phyloP scores from a whole-genome alignment of 2,113 vertebrate genomes.

The Sphaerodactylus townsendi region DNA sequence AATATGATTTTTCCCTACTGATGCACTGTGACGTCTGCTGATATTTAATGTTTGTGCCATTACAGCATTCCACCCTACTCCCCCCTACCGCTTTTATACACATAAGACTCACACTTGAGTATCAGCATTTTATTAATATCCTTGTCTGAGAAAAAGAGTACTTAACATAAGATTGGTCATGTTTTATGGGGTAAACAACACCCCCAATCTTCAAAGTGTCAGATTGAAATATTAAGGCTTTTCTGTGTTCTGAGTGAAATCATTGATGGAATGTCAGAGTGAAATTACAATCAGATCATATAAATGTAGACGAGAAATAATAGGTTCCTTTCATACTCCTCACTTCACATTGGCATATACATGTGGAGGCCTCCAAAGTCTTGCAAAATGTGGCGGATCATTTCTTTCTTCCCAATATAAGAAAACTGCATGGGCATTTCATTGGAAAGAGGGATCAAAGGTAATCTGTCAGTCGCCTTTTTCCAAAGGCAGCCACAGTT shows the following conservation, averaged over 20 bases:
- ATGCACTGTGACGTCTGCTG: conserved; percentile 40
- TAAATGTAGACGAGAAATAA: neutral
- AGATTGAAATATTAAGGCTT: neutral
- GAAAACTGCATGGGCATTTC: neutral
- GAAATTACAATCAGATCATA: accelerated
- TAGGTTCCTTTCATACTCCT: neutral
- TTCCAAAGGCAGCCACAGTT: neutral
- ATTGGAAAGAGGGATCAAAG: neutral
- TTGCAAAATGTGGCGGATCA: too few species aligned
- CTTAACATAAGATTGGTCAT: neutral
- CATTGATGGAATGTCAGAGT: accelerated
- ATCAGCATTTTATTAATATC: conserved; percentile 49
- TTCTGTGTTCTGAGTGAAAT: neutral
- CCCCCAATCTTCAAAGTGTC: neutral
- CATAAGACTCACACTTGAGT: too few species aligned
- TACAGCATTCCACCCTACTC: conserved; percentile 18
- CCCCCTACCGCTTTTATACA: neutral
- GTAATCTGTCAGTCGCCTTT: neutral
- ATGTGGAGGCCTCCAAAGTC: neutral
- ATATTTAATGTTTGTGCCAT: conserved; percentile 38
- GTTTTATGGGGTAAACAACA: neutral
- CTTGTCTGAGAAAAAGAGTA: conserved; percentile 31
- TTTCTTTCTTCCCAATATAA: neutral
- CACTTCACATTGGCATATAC: neutral
- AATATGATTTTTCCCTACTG: conserved; percentile 42